Base-by-base conservation (phyloP, 2,113 vertebrate genomes). In the Dipodomys spectabilis region DNA sequence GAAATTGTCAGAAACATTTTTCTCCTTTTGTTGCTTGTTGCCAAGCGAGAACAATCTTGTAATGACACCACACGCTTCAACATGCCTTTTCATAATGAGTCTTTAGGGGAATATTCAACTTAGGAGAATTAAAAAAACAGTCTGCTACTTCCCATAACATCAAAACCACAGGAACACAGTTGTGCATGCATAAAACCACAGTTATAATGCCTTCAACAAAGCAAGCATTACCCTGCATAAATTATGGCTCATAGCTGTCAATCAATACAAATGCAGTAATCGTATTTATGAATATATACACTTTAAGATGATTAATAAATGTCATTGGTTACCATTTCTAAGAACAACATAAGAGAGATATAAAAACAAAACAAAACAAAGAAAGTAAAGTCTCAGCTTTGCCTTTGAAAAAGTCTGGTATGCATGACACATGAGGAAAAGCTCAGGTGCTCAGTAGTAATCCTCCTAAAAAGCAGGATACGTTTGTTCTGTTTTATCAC, bases 101-200 rank as follows among this genome's bases (percentile, higher is more conserved):
- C 95, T 97, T 95, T 25, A 68, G 95, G 92, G 95, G 88, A 60
- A 91, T 89, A 90, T 92, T 82, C 86, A 90, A 82, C 82, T 95
- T 88, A 84, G 19, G 74, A 97, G 89, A 93, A 94, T 87, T 94
- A 91, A 87, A 73, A 91, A 91, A 93, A 93, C 77, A 95, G 75
- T 75, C 92, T 96, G 94, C 93, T 88, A 45, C 65, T 90, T 77
- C 67, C 49, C 90, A 68, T 62, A 90, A 57, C 82, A 86, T 79
- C 88, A 88, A 84, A 86, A 89, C 65, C 89, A 57, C 2, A 85
- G 83, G 53, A 86, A 62, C 44, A 62, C 28, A 28, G 79, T 30
- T 90, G 68, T 95, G 72, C 45, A 92, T 81, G 71, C 80, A 92
- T 62, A 93, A 88, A 73, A 49, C 25, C 67, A 53, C 15, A 72